Conservation (phyloP, 2,888 invertebrate species). For the Tholera decimalis region DNA sequence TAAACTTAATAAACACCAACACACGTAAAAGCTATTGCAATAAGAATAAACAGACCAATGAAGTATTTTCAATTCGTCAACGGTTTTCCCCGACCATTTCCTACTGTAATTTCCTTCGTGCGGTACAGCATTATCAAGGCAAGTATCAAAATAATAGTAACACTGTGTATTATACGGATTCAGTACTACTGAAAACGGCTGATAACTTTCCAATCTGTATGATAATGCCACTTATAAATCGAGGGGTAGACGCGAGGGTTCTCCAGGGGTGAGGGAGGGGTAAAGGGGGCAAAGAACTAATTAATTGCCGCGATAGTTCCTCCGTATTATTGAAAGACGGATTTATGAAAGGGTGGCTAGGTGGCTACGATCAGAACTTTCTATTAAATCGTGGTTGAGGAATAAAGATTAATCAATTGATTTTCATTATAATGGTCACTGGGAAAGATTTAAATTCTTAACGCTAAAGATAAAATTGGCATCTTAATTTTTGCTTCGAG, state of each 20-base stretch:
- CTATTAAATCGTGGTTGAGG: slow-evolving; percentile 39
- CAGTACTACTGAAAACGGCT: slow-evolving; percentile 59
- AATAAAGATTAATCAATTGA: slow-evolving; percentile 29
- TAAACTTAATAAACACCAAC: no score
- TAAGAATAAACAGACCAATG: background rate
- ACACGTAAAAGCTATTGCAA: background rate
- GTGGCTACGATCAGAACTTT: slow-evolving; percentile 46
- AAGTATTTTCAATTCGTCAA: background rate
- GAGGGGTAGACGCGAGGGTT: slow-evolving; percentile 58
- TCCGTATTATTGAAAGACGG: slow-evolving; percentile 68
- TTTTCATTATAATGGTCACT: slow-evolving; percentile 23
- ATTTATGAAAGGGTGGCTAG: slow-evolving; percentile 61
- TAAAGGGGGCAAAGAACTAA: slow-evolving; percentile 60
- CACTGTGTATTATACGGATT: slow-evolving; percentile 40
- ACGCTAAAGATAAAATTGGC: slow-evolving; percentile 2
- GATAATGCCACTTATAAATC: slow-evolving; percentile 82
- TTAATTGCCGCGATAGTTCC: slow-evolving; percentile 76
- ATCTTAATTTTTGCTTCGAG: background rate
- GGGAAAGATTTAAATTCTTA: background rate
- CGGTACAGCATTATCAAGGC: slow-evolving; percentile 26
- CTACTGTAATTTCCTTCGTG: slow-evolving; percentile 9
- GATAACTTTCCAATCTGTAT: slow-evolving; percentile 87
- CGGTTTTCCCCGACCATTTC: background rate
- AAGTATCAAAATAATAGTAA: slow-evolving; percentile 43
- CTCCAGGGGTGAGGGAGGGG: slow-evolving; percentile 29